These are phyloP conservation scores for Oceanodroma tethys DNA, from an alignment of 2,113 vertebrate species.

Conservation along the genomic window DNA sequence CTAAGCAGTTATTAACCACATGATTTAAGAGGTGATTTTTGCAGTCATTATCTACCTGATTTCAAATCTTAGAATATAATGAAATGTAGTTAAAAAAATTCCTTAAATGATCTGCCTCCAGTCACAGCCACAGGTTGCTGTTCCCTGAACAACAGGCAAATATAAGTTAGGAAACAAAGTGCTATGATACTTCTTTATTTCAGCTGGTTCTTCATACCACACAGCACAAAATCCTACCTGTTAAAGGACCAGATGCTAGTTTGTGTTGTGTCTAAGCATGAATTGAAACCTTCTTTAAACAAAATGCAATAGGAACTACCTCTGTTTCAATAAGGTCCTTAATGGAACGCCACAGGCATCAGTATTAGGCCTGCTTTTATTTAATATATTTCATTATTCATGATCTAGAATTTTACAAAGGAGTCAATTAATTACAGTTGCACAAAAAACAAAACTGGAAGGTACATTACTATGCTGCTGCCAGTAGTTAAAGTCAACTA, in stretches of 20 bases:
- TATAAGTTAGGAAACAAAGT: background rate
- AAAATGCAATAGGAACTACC: background rate
- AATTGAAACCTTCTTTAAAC: background rate
- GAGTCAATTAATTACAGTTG: conserved; percentile 8
- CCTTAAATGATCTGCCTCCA: background rate
- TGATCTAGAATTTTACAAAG: conserved; percentile 16
- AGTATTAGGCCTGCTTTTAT: background rate
- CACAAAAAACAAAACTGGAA: background rate
- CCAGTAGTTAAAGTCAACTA: background rate
- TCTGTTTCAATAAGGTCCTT: background rate
- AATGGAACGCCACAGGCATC: background rate
- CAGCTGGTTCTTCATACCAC: background rate
- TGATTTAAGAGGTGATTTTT: background rate
- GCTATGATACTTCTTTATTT: background rate
- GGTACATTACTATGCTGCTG: background rate
- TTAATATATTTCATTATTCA: conserved; percentile 42
- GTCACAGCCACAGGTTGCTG: background rate
- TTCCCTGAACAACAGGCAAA: background rate
- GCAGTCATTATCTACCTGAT: background rate
- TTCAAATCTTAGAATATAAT: background rate
- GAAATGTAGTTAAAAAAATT: background rate
- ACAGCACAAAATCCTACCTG: background rate
- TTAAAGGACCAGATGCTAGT: background rate
- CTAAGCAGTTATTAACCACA: background rate
- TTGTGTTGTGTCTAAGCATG: background rate